Percentiles rank a stretch among this genome's conserved stretches.
Conservation (phyloP, 2,113 vertebrate species). For the Rhinolophus sinicus region DNA sequence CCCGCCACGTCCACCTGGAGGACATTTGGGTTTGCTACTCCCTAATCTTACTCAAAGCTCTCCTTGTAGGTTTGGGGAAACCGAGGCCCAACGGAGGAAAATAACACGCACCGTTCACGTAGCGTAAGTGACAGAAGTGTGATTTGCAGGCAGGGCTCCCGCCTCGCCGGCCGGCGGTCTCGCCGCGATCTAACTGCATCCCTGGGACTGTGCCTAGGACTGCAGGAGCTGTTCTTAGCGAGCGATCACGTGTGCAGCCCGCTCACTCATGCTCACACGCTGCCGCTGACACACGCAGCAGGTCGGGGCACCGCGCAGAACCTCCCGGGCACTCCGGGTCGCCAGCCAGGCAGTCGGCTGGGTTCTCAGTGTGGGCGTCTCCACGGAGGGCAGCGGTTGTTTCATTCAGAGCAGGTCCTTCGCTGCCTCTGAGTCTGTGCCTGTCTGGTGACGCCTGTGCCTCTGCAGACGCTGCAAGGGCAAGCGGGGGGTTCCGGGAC, state of each 20-base stretch:
- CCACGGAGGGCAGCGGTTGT: slow-evolving; percentile 67
- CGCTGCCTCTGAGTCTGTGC: slow-evolving; percentile 62
- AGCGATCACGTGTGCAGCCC: accelerated
- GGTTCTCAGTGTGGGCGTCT: slow-evolving; percentile 72
- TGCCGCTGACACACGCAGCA: neutral
- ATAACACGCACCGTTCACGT: neutral
- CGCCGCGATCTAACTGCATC: neutral
- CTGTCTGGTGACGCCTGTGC: slow-evolving; percentile 44
- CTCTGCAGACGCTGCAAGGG: neutral
- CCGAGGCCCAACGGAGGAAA: neutral
- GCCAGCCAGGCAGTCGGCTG: slow-evolving; percentile 65
- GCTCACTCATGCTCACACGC: neutral
- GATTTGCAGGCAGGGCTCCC: neutral
- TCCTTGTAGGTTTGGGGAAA: slow-evolving; percentile 28
- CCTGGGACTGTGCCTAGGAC: neutral
- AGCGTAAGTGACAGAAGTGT: neutral
- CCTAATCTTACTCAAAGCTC: neutral
- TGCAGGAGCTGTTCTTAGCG: neutral
- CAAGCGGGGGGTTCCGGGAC: neutral
- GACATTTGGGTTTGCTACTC: neutral
- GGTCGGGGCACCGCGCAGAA: slow-evolving; percentile 25
- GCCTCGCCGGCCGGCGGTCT: neutral
- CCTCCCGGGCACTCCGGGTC: slow-evolving; percentile 50
- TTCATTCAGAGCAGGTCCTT: slow-evolving; percentile 81
- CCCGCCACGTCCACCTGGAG: neutral